Percentiles rank a stretch among this genome's conserved stretches.
Evolutionary conservation across 2,888 invertebrate species (phyloP).

Genomic region (Spodoptera picta): DNA sequence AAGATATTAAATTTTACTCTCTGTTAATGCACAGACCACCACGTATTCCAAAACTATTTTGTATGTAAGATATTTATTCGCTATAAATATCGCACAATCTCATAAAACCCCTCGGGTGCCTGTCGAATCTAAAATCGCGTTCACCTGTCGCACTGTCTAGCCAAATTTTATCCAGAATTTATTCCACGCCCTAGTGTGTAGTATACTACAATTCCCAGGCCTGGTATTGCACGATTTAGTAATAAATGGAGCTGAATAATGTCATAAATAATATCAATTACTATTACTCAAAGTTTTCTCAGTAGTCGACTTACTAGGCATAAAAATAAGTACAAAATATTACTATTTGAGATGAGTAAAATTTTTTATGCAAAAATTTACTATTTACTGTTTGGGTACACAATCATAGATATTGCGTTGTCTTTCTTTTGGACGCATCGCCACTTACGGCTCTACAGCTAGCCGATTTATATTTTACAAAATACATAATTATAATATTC

Average conservation of each 20-base stretch:
- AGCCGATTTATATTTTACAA: too few relatives aligned
- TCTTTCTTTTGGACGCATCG: too few relatives aligned
- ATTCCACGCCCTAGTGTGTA: slow-evolving; percentile 23
- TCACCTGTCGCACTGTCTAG: slow-evolving; percentile 46
- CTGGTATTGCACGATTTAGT: slow-evolving; percentile 12
- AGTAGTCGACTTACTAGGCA: slow-evolving; percentile 3
- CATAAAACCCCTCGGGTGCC: slow-evolving; percentile 22
- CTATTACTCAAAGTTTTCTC: slow-evolving; percentile 1
- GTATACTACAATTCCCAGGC: slow-evolving; percentile 11
- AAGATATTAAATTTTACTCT: too few relatives aligned
- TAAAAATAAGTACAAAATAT: not conserved
- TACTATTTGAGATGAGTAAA: too few relatives aligned
- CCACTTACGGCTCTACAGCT: too few relatives aligned
- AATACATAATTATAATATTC: too few relatives aligned
- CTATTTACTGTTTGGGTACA: too few relatives aligned
- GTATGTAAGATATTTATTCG: slow-evolving; percentile 24
- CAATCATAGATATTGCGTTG: too few relatives aligned
- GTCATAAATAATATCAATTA: slow-evolving; percentile 1
- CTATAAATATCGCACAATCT: slow-evolving; percentile 32
- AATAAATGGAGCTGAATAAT: slow-evolving; percentile 8
- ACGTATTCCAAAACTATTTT: too few relatives aligned
- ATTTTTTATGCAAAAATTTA: too few relatives aligned
- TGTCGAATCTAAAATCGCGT: slow-evolving; percentile 36
- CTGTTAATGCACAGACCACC: too few relatives aligned
- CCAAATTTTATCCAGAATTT: slow-evolving; percentile 42